Base-by-base conservation (phyloP, 2,888 invertebrate species). In the Willowsia nigromaculata region DNA sequence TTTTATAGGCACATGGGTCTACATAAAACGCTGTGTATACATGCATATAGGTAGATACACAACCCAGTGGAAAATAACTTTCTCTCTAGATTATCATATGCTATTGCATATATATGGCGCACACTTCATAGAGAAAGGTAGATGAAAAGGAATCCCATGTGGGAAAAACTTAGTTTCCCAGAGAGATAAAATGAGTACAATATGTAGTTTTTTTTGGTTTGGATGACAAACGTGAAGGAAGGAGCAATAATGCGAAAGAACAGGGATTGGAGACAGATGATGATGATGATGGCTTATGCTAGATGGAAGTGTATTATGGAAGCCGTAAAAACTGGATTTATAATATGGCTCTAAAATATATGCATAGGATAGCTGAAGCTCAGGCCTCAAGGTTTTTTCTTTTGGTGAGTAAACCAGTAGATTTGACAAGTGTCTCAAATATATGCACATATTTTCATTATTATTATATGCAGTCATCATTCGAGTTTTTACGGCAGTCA, bases 131-230 rank as follows among this genome's bases (percentile, higher is more conserved):
- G 33, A 33, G 33, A 9, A 13, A 37, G 33, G 18, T 30, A n/a
- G 76, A 47, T 50, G 47, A 56, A 43, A 43, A 82, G 68, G 59
- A 82, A 13, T 65, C 82, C 82, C 82, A 40, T 37, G 82, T 68
- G 82, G 43, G 33, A 82, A 62, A 56, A 37, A n/a, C n/a, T 68
- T 65, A 82, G 37, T 47, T 65, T 25, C 62, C 47, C 30, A 59
- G 40, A 43, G 53, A 68, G 47, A 47, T 47, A 74, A 74, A 74
- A 43, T 11, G 47, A 43, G 47, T 5, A 74, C 74, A 47, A 74
- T 27, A 47, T n/a, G n/a, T n/a, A n/a, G n/a, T 47, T 74, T 27
- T 74, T 74, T 71, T 40, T 71, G 71, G 40, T 71, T 40, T 25
- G 18, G 71, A 71, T 43, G 25, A 71, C 43, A 25, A 74, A 43